phyloP scores from a whole-genome alignment of 2,797 vertebrate genomes.

The Sebastes cheni region DNA sequence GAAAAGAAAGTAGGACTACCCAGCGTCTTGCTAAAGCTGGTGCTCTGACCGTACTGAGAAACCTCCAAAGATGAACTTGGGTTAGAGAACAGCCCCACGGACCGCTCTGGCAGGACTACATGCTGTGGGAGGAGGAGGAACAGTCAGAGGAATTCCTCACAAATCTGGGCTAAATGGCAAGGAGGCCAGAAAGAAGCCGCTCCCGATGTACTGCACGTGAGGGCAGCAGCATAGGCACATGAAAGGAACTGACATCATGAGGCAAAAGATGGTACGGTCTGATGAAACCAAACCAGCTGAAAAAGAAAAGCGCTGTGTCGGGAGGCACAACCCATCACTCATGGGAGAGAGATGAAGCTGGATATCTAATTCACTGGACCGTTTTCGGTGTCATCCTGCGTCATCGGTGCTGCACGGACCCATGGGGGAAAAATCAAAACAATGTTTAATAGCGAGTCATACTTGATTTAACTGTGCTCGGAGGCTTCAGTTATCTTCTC shows the following conservation, averaged over 20 bases:
- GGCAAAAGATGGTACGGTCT: slow-evolving; percentile 24
- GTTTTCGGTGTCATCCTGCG: slow-evolving; percentile 42
- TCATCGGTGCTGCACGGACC: slow-evolving; percentile 33
- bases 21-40: slow-evolving; percentile 15
- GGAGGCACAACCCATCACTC: slow-evolving; percentile 22
- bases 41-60: slow-evolving; percentile 40
- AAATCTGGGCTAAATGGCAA: slow-evolving; percentile 50
- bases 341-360: slow-evolving; percentile 23
- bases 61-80: slow-evolving; percentile 44
- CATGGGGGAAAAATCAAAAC: slow-evolving; percentile 50
- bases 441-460: slow-evolving; percentile 60
- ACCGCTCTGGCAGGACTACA: slow-evolving; percentile 44
- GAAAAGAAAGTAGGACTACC: slow-evolving; percentile 30
- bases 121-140: slow-evolving; percentile 13
- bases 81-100: slow-evolving; percentile 24
- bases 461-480: slow-evolving; percentile 56
- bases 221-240: slow-evolving; percentile 20
- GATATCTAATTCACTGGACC: slow-evolving; percentile 37
- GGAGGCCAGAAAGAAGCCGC: slow-evolving; percentile 29
- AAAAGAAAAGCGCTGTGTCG: slow-evolving; percentile 35
- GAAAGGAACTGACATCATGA: slow-evolving; percentile 31
- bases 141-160: slow-evolving; percentile 44
- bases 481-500: slow-evolving; percentile 55
- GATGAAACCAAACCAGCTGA: slow-evolving; percentile 30
- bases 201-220: slow-evolving; percentile 19